Evolutionary conservation across 2,888 invertebrate genomes (phyloP).

Genomic region (Hyppa rectilinea): DNA sequence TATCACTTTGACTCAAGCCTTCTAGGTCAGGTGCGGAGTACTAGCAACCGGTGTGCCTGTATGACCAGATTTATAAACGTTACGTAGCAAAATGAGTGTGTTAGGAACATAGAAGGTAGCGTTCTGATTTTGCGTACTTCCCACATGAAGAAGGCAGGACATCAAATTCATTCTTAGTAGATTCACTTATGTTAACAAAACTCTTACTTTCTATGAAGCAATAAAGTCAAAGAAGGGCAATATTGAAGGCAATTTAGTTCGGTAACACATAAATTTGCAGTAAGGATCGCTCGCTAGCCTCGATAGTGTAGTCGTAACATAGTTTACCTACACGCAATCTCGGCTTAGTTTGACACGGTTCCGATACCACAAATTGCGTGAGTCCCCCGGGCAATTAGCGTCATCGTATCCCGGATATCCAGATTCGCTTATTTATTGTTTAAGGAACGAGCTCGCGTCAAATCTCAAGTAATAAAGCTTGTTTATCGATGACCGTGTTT

Average conservation of each 20-base stretch:
- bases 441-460: slow-evolving; percentile 65
- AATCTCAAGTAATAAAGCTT: slow-evolving; percentile 70
- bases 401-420: slow-evolving; percentile 77
- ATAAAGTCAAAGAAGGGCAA: slow-evolving; percentile 49
- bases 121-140: not conserved
- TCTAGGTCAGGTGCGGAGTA: not conserved
- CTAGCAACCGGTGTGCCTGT: not conserved
- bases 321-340: slow-evolving; percentile 71
- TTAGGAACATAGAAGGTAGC: not conserved
- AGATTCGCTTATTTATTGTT: slow-evolving; percentile 78
- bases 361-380: slow-evolving; percentile 74
- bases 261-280: slow-evolving; percentile 54
- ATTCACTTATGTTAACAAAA: slow-evolving; percentile 15
- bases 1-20: not conserved
- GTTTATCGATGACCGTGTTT: slow-evolving; percentile 72
- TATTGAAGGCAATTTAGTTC: slow-evolving; percentile 42
- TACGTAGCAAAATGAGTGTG: not conserved
- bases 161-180: slow-evolving; percentile 9
- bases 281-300: slow-evolving; percentile 39
- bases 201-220: slow-evolving; percentile 37
- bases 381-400: slow-evolving; percentile 72
- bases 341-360: slow-evolving; percentile 73
- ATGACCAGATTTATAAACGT: not conserved
- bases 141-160: not conserved
- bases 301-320: slow-evolving; percentile 54